Conservation (phyloP, 2,797 vertebrate species). For the Hydrophis major region DNA sequence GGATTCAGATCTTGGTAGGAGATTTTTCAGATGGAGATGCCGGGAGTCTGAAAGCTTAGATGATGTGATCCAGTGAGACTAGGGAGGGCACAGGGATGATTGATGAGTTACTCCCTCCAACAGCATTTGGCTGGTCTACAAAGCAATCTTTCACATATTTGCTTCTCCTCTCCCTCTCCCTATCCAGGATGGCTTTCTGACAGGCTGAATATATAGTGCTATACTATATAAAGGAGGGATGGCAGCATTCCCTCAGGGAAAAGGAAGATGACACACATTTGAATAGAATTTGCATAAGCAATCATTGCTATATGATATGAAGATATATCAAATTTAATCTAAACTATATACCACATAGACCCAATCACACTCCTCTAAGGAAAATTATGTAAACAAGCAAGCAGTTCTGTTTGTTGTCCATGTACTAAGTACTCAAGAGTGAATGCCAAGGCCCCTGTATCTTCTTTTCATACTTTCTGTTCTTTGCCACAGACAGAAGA, state of each 20-base stretch:
- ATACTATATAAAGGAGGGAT: neutral
- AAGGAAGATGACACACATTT: neutral
- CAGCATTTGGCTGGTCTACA: neutral
- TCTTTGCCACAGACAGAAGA: neutral
- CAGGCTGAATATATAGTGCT: neutral
- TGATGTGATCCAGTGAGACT: neutral
- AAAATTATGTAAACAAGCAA: neutral
- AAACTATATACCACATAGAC: neutral
- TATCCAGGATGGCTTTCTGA: neutral
- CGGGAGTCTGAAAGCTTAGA: neutral
- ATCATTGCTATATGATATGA: neutral
- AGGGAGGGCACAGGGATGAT: neutral
- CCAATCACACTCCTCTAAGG: neutral
- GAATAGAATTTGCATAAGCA: neutral
- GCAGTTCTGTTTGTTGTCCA: neutral
- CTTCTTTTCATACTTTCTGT: neutral
- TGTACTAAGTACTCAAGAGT: neutral
- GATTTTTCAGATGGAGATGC: neutral
- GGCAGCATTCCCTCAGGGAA: neutral
- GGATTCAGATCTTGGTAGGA: neutral
- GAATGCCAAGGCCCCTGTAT: neutral
- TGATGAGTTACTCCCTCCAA: neutral
- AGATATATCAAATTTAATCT: neutral
- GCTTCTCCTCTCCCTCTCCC: neutral
- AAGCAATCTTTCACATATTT: neutral